Conservation (phyloP, 2,113 vertebrate genomes). For the Gopherus evgoodei region DNA sequence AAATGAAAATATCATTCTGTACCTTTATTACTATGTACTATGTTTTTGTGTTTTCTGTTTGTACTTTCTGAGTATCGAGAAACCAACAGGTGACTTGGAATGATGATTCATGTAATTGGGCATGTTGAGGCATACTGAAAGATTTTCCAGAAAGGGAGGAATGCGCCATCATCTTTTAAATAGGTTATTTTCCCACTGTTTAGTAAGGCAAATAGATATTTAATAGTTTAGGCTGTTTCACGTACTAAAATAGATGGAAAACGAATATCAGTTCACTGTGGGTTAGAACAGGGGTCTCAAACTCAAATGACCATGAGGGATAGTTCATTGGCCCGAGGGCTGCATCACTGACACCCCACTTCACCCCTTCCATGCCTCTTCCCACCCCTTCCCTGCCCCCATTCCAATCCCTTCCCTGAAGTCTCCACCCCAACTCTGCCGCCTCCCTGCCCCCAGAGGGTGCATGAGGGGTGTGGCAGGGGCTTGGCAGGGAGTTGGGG, state of each 20-base stretch:
- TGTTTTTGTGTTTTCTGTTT: neutral
- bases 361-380: too few species aligned
- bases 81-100: neutral
- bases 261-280: neutral
- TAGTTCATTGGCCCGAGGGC: too few species aligned
- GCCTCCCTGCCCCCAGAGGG: too few species aligned
- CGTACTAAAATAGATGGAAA: neutral
- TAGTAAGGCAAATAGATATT: conserved; percentile 9
- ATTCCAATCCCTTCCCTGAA: too few species aligned
- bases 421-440: too few species aligned
- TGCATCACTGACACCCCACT: too few species aligned
- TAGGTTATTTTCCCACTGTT: conserved; percentile 21
- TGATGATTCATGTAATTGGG: neutral
- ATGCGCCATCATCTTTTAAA: neutral
- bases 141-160: neutral
- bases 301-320: too few species aligned
- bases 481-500: too few species aligned
- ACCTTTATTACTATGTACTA: neutral
- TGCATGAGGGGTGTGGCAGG: too few species aligned
- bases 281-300: too few species aligned
- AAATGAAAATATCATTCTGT: neutral
- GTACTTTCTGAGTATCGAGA: neutral
- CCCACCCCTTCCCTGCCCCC: too few species aligned
- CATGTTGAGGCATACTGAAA: neutral
- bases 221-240: neutral